Percentiles rank a stretch among this genome's conserved stretches.
Conservation (phyloP, 2,797 vertebrate genomes). For the Enteromius radiatus region DNA sequence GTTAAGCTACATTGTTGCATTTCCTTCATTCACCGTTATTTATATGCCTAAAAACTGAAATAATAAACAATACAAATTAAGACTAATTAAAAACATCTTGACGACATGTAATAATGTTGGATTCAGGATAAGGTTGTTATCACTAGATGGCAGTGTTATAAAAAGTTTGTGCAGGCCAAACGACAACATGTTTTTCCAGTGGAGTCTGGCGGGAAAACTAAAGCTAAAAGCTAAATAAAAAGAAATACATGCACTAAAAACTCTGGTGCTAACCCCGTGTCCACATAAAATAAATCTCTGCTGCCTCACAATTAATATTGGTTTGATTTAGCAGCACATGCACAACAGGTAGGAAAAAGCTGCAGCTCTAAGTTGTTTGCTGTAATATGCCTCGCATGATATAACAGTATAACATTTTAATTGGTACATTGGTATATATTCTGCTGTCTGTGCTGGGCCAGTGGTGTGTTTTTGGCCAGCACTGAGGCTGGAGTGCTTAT, state of each 20-base stretch:
- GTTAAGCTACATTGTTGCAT: neutral
- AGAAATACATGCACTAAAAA: neutral
- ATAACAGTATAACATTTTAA: neutral
- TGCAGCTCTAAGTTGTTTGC: neutral
- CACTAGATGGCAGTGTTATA: constrained; percentile 51
- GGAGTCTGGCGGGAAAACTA: neutral
- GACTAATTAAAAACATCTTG: neutral
- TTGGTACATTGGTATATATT: neutral
- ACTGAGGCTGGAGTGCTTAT: constrained; percentile 29
- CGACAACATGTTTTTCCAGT: neutral
- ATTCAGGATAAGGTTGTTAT: neutral
- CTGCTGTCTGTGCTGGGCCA: constrained; percentile 1
- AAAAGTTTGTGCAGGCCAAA: neutral
- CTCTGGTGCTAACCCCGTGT: neutral
- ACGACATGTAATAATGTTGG: neutral
- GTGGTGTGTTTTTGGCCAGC: constrained; percentile 34
- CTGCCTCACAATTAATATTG: neutral
- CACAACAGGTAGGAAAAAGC: neutral
- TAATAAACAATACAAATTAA: neutral
- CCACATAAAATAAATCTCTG: neutral
- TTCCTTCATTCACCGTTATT: neutral
- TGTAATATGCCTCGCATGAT: neutral
- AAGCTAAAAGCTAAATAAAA: neutral
- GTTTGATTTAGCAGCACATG: neutral
- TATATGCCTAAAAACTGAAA: neutral